Evolutionary conservation across 2,797 vertebrate genomes (phyloP), one percentile per base, ranked within the genome.

Genomic region (Clarias fuscus): DNA sequence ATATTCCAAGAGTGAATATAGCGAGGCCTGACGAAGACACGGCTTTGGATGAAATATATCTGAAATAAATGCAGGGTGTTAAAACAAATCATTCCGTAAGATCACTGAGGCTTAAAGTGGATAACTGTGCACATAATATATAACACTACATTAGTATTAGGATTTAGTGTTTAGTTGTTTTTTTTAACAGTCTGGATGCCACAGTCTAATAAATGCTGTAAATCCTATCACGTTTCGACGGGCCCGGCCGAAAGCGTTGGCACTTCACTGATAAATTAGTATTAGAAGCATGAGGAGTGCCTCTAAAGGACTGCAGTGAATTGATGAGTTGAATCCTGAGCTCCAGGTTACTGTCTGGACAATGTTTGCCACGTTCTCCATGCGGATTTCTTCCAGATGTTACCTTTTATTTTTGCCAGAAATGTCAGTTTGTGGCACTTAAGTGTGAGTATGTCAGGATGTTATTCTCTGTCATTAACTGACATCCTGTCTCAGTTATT

Each of bases 51-150:
- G 68, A 82, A 86, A 82, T 82, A 80, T 43, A 33, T 86, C 68
- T 30, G 76, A 78, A 75, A 85, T 80, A 68, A 73, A 86, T 53
- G n/a, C 43, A 30, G 27, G 20, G 22, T 20, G 33, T 80, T 53
- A 62, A 70, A 83, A 83, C 65, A 83, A 68, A 83, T 83, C 48
- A 37, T 83, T 67, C 67, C 10, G 30, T 71, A 56, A 83, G 82
- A 59, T 59, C 67, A n/a, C 67, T 37, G 67, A 40, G 48, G 53
- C 67, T 58, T 58, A 83, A 59, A 83, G 67, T 71, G 48, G 82
- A 83, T 83, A 83, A 83, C n/a, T 30, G 81, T 37, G 48, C 81
- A 70, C 64, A 56, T 56, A 22, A 83, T 58, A 70, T 83, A 40
- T 37, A 70, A 58, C 67, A 71, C 48, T 58, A 40, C 48, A 59